phyloP scores from a whole-genome alignment of 2,888 invertebrate genomes.

The Strigamia transsilvanica region DNA sequence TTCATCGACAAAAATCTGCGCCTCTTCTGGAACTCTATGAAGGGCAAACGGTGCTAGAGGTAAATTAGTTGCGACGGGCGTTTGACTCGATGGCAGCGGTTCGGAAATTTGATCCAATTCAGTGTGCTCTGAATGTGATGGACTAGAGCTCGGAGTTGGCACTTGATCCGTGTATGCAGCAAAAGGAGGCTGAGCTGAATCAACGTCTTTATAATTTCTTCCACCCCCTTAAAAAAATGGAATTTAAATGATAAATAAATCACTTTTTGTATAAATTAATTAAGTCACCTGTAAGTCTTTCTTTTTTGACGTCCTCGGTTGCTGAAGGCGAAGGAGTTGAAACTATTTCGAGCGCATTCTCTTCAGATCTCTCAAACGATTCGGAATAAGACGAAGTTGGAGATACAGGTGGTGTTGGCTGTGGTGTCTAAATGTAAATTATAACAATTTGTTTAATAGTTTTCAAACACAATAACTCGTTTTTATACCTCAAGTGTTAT shows the following conservation, averaged over 20 bases:
- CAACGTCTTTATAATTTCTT: background rate
- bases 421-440: background rate
- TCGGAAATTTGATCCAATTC: background rate
- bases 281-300: background rate
- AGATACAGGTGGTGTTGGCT: background rate
- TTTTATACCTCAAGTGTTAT: background rate
- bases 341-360: background rate
- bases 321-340: background rate
- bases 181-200: background rate
- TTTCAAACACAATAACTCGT: background rate
- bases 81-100: background rate
- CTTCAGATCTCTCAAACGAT: background rate
- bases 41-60: background rate
- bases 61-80: background rate
- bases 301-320: background rate
- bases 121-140: background rate
- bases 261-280: background rate
- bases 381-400: background rate
- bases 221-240: background rate
- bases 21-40: background rate
- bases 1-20: background rate
- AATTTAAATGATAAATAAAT: background rate
- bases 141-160: background rate
- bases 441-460: too few relatives aligned
- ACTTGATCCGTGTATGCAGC: background rate